Conservation (phyloP, 2,888 invertebrate species). For the Hofmannophila pseudospretella region DNA sequence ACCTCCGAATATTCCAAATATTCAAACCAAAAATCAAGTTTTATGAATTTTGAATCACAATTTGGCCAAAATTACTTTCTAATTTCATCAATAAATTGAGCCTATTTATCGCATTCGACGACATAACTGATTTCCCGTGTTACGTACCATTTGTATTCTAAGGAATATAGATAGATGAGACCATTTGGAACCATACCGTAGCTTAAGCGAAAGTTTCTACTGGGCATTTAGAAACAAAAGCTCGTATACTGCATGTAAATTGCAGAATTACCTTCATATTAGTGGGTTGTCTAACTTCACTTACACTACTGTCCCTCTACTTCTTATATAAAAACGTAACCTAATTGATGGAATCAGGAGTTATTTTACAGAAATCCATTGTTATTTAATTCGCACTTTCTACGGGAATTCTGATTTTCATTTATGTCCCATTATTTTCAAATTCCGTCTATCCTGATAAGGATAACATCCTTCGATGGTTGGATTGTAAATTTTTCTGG, state of each 20-base stretch:
- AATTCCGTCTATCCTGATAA: too few species aligned
- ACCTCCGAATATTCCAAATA: too few species aligned
- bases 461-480: too few species aligned
- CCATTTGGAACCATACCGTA: conserved; percentile 42
- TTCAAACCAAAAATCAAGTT: conserved; percentile 5
- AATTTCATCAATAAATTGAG: conserved; percentile 18
- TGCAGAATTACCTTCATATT: conserved; percentile 37
- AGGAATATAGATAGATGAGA: conserved; percentile 33
- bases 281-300: too few species aligned
- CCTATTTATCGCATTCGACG: conserved; percentile 8
- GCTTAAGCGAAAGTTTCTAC: conserved; percentile 48
- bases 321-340: too few species aligned
- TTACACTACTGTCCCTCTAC: too few species aligned
- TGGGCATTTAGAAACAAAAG: conserved; percentile 27
- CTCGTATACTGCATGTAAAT: conserved; percentile 47
- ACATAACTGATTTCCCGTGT: conserved; percentile 9
- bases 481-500: too few species aligned
- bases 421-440: too few species aligned
- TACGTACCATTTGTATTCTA: conserved; percentile 49
- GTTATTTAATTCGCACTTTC: too few species aligned
- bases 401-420: too few species aligned
- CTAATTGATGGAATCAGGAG: too few species aligned
- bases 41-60: conserved; percentile 1
- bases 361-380: too few species aligned
- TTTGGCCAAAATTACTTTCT: conserved; percentile 14